Evolutionary conservation across 2,888 invertebrate genomes (phyloP).

Genomic region (Drosophila infuscata): DNA sequence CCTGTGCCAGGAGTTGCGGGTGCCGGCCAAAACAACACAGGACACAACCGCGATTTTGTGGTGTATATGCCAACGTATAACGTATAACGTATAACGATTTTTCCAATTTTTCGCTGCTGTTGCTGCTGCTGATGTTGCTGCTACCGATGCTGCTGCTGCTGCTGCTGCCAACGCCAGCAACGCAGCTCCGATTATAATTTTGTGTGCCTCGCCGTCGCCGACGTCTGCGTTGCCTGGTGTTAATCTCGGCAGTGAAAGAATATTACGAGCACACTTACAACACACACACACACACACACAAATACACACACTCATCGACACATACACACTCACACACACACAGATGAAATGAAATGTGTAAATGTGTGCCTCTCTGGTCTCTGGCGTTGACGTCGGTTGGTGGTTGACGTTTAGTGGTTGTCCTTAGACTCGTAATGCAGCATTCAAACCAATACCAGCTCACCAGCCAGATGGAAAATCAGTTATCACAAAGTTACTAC

Average conservation of each 20-base stretch:
- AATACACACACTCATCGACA: conserved; percentile 19
- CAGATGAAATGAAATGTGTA: conserved; percentile 20
- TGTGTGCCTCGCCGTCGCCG: conserved; percentile 48
- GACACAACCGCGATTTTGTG: conserved; percentile 69
- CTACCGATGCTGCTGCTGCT: conserved; percentile 27
- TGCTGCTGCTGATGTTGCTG: conserved; percentile 21
- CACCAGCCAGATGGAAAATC: conserved; percentile 12
- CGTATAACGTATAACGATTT: conserved; percentile 71
- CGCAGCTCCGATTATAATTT: conserved; percentile 62
- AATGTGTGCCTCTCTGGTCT: conserved; percentile 63
- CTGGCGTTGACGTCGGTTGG: conserved; percentile 66
- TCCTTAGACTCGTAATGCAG: conserved; percentile 65
- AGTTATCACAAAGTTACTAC: not conserved
- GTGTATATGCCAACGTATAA: conserved; percentile 48
- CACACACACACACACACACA: conserved; percentile 21
- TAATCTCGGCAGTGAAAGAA: conserved; percentile 64
- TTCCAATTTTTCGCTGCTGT: conserved; percentile 63
- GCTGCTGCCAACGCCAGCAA: conserved; percentile 31
- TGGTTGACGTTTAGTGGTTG: conserved; percentile 81
- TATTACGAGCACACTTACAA: conserved; percentile 53
- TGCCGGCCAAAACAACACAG: conserved; percentile 61
- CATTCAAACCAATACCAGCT: conserved; percentile 56
- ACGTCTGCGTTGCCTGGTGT: conserved; percentile 50
- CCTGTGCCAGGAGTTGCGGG: conserved; percentile 36
- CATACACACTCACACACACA: conserved; percentile 12